Base-by-base conservation (phyloP, 64 coral and sea anemone genomes). In the Orbicella faveolata region DNA sequence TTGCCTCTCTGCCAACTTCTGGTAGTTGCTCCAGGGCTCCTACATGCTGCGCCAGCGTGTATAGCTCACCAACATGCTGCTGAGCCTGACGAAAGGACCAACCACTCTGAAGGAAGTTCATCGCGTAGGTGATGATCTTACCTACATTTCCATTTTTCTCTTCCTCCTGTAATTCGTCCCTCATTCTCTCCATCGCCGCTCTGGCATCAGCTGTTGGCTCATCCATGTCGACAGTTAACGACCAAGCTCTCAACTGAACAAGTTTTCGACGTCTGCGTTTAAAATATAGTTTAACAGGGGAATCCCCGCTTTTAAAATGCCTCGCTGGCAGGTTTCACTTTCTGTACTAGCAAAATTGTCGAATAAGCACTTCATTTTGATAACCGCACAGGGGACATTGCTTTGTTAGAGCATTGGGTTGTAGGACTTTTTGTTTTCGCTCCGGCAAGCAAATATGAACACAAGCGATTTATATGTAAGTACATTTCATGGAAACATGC, bases 91-190 rank as follows among this genome's bases (percentile, higher is more conserved):
- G 74, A 75, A 92, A 62, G 0, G 80, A 52, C 87, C 90, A 92
- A 17, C 94, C 94, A 75, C 21, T 33, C 33, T 89, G 79, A 23
- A 36, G 3, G 6, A 89, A 10, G 9, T 90, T 25, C 2, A 65
- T 1, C 30, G 90, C 53, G 36, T 96, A 93, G 0, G 36, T 35
- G 14, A 93, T 34, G 14, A 96, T 87, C 75, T 82, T 92, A 17
- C 88, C 81, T 13, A 75, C 75, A 4, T 90, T 89, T 70, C 90
- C 94, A 16, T 77, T 79, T 68, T 81, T 79, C 19, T 93, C 88
- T 8, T 79, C 87, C 34, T 92, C 87, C 15, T 87, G 51, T 15
- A 96, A 37, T 62, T 66, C 54, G 20, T 92, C 65, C 61, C 34
- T 26, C 4, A 83, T 61, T 33, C 5, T 25, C 25, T n/a, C 63